A percentile compares a stretch with the other conserved stretches of the same genome.
phyloP scores from a whole-genome alignment of 2,113 vertebrate species.

The Syngnathus floridae region DNA sequence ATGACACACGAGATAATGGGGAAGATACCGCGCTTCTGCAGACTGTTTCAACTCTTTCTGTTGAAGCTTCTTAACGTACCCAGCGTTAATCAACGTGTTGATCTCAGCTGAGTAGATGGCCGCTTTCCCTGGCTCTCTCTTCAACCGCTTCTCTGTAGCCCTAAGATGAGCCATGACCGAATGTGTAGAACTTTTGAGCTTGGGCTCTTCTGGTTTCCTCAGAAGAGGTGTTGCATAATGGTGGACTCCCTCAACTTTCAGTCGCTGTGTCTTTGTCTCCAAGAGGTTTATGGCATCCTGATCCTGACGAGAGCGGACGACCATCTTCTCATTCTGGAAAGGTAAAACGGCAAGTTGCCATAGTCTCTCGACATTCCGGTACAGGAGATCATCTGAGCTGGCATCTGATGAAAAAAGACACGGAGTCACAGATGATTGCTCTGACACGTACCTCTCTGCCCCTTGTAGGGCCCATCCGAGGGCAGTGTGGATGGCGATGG shows the following conservation, averaged over 20 bases:
- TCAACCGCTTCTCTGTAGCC: not conserved
- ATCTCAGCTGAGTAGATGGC: not conserved
- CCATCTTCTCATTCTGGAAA: no score
- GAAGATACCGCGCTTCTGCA: not conserved
- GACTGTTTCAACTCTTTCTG: not conserved
- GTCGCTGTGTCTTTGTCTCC: no score
- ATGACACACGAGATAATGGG: not conserved
- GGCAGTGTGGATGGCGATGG: no score
- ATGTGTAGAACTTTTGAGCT: not conserved
- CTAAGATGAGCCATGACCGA: no score
- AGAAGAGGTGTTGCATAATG: not conserved
- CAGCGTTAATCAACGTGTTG: not conserved
- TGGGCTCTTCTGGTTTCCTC: no score
- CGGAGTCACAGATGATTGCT: not conserved
- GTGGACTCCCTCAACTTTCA: no score
- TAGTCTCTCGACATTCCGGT: no score
- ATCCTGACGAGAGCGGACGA: no score
- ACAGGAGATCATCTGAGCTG: not conserved
- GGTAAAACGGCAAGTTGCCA: no score
- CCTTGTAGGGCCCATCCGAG: no score
- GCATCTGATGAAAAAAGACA: not conserved
- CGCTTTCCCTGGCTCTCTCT: not conserved
- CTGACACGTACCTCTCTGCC: no score
- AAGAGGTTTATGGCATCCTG: no score
- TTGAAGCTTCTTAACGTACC: not conserved